Conservation (phyloP, 1,140 invertebrate genomes). For the Pararge aegeria region DNA sequence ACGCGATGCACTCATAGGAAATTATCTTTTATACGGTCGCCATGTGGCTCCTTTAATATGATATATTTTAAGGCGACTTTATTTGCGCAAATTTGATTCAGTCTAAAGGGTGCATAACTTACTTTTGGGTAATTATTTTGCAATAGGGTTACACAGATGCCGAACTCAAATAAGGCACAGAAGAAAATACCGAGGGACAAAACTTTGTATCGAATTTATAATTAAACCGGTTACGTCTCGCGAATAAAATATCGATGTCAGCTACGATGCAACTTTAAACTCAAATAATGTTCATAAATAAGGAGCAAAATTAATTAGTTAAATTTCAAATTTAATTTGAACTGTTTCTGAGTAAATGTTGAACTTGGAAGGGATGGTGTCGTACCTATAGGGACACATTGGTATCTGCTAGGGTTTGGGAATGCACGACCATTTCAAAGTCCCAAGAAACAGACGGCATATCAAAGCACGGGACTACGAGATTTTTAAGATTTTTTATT, state of each 20-base stretch:
- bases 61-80: conserved; percentile 60
- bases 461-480: no score
- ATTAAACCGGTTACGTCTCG: conserved; percentile 51
- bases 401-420: no score
- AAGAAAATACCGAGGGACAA: conserved; percentile 56
- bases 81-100: conserved; percentile 71
- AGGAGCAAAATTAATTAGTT: conserved; percentile 7
- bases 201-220: conserved; percentile 51
- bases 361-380: neutral
- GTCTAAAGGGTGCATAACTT: conserved; percentile 77
- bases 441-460: no score
- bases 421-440: no score
- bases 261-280: conserved; percentile 6
- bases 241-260: conserved; percentile 45
- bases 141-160: conserved; percentile 72
- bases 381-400: neutral
- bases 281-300: conserved; percentile 8
- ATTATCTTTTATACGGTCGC: conserved; percentile 60
- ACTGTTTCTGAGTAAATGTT: neutral
- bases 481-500: no score
- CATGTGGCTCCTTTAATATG: conserved; percentile 61
- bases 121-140: conserved; percentile 74
- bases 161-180: conserved; percentile 49
- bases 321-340: conserved; percentile 6
- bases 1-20: conserved; percentile 51